Base-by-base conservation (phyloP, 2,113 vertebrate genomes). In the Morphnarchus princeps region DNA sequence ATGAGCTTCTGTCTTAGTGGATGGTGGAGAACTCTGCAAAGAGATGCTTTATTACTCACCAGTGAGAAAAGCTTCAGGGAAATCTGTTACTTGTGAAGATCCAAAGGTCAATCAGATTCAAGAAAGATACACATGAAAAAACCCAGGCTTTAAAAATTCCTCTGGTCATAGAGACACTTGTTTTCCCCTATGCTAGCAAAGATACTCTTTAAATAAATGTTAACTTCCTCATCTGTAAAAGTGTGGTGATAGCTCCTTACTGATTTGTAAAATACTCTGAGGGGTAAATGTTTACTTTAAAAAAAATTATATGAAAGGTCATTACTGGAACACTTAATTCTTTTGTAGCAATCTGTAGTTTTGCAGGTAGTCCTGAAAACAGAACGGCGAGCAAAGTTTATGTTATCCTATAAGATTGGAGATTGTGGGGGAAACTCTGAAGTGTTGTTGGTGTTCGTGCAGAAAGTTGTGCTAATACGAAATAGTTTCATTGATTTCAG, bases 371-470 rank as follows among this genome's bases (percentile, higher is more conserved):
- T 52, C 29, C 36, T 78, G 26, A 38, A 73, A 49, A 80, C 34
- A 70, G 47, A 72, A 69, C 29, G 49, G 67, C 16, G 6, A 73
- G 3, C 54, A 28, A 83, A 63, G 52, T 69, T 58, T 72, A 7
- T 74, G 8, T 79, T 82, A 40, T 21, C 19, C 5, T 74, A 0
- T 13, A 43, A 54, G 9, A 50, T 0, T 47, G 20, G 38, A 69
- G n/a, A 42, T 42, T 42, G 7, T 12, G n/a, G 26, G 25, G 13
- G 6, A 49, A 52, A 42, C 14, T 43, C 38, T 38, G 42, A 74
- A 72, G 18, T 3, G 6, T 55, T 79, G 45, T 66, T 65, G 11
- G 15, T 85, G 26, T 69, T 83, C 13, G 3, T 63, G 17, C 24
- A 25, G 25, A 42, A 34, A 63, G 18, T 65, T 57, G 19, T 78